phyloP scores from a whole-genome alignment of 1,140 invertebrate species.

The Drosophila eugracilis region DNA sequence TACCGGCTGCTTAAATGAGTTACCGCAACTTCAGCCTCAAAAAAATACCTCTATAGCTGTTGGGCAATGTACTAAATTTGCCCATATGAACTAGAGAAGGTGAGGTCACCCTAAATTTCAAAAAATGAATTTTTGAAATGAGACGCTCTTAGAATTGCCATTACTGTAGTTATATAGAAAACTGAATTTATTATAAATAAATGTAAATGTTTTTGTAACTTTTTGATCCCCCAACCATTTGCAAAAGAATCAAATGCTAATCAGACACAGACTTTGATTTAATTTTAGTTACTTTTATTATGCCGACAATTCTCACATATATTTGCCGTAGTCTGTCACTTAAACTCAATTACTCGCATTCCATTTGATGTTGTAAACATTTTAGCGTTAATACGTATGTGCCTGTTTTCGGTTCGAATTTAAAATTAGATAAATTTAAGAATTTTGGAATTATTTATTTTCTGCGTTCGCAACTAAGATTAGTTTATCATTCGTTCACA shows the following conservation, averaged over 20 bases:
- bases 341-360: conserved; percentile 39
- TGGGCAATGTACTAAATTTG: not conserved
- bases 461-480: conserved; percentile 59
- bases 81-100: not conserved
- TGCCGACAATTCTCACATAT: conserved; percentile 47
- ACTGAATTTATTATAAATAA: no score
- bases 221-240: not conserved
- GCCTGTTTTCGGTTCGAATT: conserved; percentile 46
- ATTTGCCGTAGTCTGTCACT: conserved; percentile 39
- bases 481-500: conserved; percentile 54
- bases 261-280: conserved; percentile 4
- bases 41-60: not conserved
- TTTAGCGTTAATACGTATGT: conserved; percentile 43
- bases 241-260: not conserved
- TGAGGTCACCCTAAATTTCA: not conserved
- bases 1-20: conserved; percentile 2
- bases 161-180: no score
- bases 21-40: not conserved
- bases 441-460: conserved; percentile 77
- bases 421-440: conserved; percentile 72
- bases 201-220: no score
- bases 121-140: no score
- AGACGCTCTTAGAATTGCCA: no score
- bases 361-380: conserved; percentile 42
- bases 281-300: conserved; percentile 47